phyloP scores from a whole-genome alignment of 2,113 vertebrate species.

The Ciconia maguari region DNA sequence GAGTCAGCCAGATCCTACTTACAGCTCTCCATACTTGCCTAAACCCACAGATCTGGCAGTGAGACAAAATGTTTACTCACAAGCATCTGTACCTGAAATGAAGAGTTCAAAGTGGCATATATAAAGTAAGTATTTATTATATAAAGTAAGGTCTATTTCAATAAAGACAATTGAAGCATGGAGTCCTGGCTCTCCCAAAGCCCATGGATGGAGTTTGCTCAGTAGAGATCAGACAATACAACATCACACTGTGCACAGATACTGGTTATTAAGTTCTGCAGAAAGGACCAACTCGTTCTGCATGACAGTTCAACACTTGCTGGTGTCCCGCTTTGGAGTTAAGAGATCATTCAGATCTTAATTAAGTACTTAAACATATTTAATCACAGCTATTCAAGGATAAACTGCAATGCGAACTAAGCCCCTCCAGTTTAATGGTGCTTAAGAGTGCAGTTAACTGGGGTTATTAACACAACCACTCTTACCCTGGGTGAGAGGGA shows the following conservation, averaged over 20 bases:
- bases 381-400: background rate
- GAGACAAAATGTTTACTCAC: background rate
- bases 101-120: background rate
- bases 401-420: background rate
- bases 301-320: background rate
- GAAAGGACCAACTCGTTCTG: background rate
- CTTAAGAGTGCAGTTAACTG: background rate
- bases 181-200: background rate
- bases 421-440: background rate
- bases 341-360: background rate
- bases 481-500: background rate
- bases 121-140: background rate
- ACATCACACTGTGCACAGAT: background rate
- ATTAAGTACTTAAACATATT: background rate
- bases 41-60: conserved; percentile 15
- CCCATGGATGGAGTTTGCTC: background rate
- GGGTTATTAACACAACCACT: background rate
- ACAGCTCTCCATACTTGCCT: background rate
- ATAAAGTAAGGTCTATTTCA: background rate
- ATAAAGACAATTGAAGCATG: background rate
- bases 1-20: background rate
- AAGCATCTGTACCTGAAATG: background rate
- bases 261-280: background rate
- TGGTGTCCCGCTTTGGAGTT: background rate
- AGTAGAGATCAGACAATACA: background rate